phyloP scores from a whole-genome alignment of 2,888 invertebrate species.

The Ophion slaviceki region DNA sequence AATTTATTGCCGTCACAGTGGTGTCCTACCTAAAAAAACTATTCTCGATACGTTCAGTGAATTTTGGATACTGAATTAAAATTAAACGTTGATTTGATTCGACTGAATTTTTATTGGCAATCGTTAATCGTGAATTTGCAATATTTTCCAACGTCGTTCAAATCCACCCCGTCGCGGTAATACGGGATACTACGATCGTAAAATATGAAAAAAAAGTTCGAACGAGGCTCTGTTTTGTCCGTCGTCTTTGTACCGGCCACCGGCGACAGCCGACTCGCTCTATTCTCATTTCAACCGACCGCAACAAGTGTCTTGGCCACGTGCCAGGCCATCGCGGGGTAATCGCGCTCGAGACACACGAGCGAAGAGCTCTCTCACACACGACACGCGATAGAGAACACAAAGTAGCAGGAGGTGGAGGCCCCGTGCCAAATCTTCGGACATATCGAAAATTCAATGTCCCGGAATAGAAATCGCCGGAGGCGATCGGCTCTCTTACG shows the following conservation, averaged over 20 bases:
- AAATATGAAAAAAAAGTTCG: background rate
- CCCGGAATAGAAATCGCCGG: constrained; percentile 61
- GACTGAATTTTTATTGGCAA: background rate
- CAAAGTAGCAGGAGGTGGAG: constrained; percentile 3
- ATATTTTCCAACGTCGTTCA: background rate
- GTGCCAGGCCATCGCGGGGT: constrained; percentile 71
- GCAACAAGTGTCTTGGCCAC: constrained; percentile 81
- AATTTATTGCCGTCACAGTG: background rate
- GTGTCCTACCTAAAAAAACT: background rate
- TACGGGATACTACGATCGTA: too few species aligned
- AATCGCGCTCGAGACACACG: constrained; percentile 50
- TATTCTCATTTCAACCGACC: constrained; percentile 77
- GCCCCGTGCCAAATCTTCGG: constrained; percentile 56
- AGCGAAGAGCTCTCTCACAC: background rate
- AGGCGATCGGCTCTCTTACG: constrained; percentile 37
- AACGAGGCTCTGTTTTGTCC: constrained; percentile 42
- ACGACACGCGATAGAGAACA: constrained; percentile 52
- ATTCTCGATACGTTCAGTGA: background rate
- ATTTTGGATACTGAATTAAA: background rate
- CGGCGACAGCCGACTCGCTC: constrained; percentile 69
- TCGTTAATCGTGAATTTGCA: background rate
- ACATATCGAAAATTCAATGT: constrained; percentile 64
- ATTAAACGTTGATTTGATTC: background rate
- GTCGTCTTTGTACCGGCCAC: constrained; percentile 51
- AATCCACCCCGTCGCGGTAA: too few species aligned